Conservation (phyloP, 2,888 invertebrate species). For the Globia sparganii region DNA sequence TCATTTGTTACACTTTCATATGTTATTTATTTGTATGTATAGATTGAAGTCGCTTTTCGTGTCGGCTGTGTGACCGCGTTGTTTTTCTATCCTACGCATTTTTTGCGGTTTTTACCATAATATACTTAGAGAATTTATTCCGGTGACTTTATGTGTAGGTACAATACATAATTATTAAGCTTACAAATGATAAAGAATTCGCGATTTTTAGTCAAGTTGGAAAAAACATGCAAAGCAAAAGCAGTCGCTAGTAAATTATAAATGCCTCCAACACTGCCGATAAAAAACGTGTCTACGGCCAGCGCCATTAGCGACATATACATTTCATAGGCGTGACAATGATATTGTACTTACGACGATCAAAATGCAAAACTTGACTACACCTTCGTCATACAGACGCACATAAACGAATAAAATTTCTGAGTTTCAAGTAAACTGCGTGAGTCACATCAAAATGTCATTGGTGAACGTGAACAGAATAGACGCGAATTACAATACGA, state of each 20-base stretch:
- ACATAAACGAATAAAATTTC: constrained; percentile 63
- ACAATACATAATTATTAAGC: not conserved
- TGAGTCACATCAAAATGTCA: constrained; percentile 71
- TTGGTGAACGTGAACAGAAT: constrained; percentile 69
- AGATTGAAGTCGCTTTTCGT: not conserved
- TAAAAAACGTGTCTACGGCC: not conserved
- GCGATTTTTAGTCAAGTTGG: not conserved
- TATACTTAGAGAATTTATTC: not conserved
- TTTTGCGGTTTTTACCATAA: not conserved
- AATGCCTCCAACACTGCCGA: not conserved
- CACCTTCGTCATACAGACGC: constrained; percentile 56
- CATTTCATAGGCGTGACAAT: constrained; percentile 59
- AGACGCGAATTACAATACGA: constrained; percentile 42
- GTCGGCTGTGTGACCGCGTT: not conserved
- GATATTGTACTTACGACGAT: constrained; percentile 56
- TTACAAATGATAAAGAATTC: not conserved
- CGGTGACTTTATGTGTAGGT: not conserved
- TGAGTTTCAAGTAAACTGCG: constrained; percentile 70
- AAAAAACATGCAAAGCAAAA: not conserved
- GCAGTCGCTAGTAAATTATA: not conserved
- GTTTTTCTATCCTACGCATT: not conserved
- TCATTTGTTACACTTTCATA: no score
- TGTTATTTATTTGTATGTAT: no score
- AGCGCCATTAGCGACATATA: not conserved
- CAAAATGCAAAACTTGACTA: constrained; percentile 59